Base-by-base conservation (phyloP, 2,113 vertebrate genomes). In the Petrocephalus zakoni region DNA sequence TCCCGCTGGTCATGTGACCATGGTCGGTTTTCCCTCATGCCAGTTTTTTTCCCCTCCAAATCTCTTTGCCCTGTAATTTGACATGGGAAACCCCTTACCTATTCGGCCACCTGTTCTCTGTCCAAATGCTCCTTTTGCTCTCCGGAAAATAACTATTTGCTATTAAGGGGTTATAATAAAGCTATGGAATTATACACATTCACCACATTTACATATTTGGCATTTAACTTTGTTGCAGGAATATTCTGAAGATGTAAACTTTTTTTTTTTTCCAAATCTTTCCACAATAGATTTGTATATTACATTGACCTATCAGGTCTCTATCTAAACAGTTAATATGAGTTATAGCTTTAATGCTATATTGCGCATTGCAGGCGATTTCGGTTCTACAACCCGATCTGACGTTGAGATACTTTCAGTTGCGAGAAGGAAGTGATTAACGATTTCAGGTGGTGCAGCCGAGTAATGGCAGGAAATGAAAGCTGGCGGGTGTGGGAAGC, bases 391-490 rank as follows among this genome's bases (percentile, higher is more conserved):
- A 34, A 42, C 34, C 72, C 37, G 72, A 78, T 87, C 8, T 72
- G 86, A 22, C 29, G 86, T 15, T 19, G 68, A 75, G 68, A 75
- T 75, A 34, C 72, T 78, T 78, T 78, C 72, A 78, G 72, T 78
- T 78, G 72, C 34, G 2, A 42, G 34, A 1, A 42, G 72, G 72
- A 78, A 78, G 72, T 78, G 13, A 78, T 78, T 78, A 78, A 78
- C 15, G 6, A 42, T 42, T 78, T 78, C 72, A 42, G 72, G 19
- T 55, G 85, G 68, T 75, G 47, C 34, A 4, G 42, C 17, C 25
- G 15, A 52, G 49, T 47, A 55, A 10, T 5, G 25, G 19, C 42
- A 49, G 86, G 58, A 82, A 82, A 75, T 19, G 29, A 82, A 47
- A 46, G 9, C 19, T 10, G 87, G 21, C 11, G 52, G 75, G 46